Evolutionary conservation across 2,797 vertebrate genomes (phyloP), one percentile per base, ranked within the genome.

Genomic region (Myripristis jacobus): DNA sequence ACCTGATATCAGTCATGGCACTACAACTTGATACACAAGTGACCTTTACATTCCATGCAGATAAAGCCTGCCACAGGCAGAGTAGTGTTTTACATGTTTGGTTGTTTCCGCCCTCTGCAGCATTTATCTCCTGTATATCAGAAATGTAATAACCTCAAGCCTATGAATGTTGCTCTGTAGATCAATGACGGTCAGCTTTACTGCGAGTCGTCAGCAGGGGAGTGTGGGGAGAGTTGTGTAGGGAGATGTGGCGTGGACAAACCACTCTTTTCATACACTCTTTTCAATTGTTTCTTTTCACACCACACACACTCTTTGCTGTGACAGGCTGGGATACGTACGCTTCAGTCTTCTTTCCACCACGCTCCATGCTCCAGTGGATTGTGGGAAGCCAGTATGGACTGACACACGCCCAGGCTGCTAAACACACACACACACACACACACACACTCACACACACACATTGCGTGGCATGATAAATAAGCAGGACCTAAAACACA

Each of bases 241-340:
- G 57, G 58, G 56, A 66, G 56, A 66, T 71, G 75, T 60, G 56
- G 70, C 4, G 12, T 36, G 54, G 69, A 90, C 79, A 92, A 86
- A 74, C 41, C 9, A 2, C 25, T 79, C 78, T 71, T 88, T 87
- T 83, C 62, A 81, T 41, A 48, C 29, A 31, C 29, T 31, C 29
- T 53, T 54, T 25, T 38, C 43, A 31, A 54, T 29, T 38, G 53
- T 18, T 22, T 53, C 27, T 29, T 41, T 25, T 54, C 61, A 68
- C 47, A 46, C 31, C 68, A 66, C 66, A 70, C 25, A 6, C 13
- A 31, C 25, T 55, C 65, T 18, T 62, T 73, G 57, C 77, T 71
- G 54, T 77, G 76, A 70, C 66, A 66, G 68, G 57, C 2, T 8
- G 16, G n/a, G 67, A 24, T 52, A 59, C 50, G 57, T 50, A 66